A percentile compares a stretch with the other conserved stretches of the same genome.
Evolutionary conservation across 2,797 vertebrate genomes (phyloP).

Genomic region (Amazona finschi): DNA sequence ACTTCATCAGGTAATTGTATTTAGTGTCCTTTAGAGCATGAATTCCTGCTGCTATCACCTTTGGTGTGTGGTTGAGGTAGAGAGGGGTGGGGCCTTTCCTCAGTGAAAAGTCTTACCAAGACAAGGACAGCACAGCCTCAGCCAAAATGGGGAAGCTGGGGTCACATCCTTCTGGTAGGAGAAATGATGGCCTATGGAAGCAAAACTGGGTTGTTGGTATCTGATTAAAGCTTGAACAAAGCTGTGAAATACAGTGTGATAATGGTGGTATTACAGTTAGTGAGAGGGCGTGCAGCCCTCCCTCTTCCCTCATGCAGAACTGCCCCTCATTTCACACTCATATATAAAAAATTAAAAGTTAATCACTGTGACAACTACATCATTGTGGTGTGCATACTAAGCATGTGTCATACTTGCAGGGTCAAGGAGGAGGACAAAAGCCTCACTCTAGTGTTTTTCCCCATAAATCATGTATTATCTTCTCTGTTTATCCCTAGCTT

Average conservation of each 20-base stretch:
- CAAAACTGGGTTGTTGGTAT: background rate
- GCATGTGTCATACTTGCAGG: rapidly evolving
- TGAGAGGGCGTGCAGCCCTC: background rate
- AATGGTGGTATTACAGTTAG: background rate
- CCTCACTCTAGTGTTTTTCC: background rate
- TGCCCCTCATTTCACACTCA: background rate
- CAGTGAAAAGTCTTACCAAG: background rate
- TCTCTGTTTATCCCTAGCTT: constrained; percentile 77
- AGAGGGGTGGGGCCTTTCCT: background rate
- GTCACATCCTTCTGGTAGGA: background rate
- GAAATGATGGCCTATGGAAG: background rate
- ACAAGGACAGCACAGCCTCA: background rate
- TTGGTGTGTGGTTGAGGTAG: background rate
- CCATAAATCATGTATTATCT: background rate
- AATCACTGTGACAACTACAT: background rate
- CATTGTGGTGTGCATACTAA: background rate
- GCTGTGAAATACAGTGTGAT: background rate
- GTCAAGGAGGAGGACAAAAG: background rate
- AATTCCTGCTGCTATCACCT: background rate
- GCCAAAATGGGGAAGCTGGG: background rate
- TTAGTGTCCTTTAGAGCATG: background rate
- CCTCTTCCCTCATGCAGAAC: background rate
- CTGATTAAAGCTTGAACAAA: background rate
- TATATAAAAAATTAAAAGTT: background rate
- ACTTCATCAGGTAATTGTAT: background rate